phyloP scores from a whole-genome alignment of 2,888 invertebrate genomes.

The Noctua pronuba region DNA sequence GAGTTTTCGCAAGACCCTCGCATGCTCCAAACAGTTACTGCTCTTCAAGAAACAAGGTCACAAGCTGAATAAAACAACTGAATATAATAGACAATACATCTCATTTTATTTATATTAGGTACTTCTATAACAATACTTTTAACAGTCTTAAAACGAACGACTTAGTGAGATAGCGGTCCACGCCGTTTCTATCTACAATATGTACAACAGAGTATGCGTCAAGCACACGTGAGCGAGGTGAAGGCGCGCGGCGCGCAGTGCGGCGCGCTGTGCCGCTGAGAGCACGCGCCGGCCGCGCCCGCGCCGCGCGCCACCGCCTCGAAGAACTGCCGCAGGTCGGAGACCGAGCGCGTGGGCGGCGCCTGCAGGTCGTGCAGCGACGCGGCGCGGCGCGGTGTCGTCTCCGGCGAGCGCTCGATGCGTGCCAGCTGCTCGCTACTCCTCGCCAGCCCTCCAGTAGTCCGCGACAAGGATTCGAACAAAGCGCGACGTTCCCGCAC shows the following conservation, averaged over 20 bases:
- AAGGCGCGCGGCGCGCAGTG: constrained; percentile 83
- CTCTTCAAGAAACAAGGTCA: constrained; percentile 46
- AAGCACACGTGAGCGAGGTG: constrained; percentile 85
- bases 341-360: constrained; percentile 90
- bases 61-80: constrained; percentile 55
- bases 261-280: constrained; percentile 83
- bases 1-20: constrained; percentile 57
- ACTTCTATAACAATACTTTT: constrained; percentile 89
- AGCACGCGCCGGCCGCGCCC: constrained; percentile 75
- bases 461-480: constrained; percentile 92
- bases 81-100: constrained; percentile 69
- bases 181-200: constrained; percentile 86
- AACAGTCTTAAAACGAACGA: constrained; percentile 90
- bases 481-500: constrained; percentile 93
- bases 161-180: constrained; percentile 87
- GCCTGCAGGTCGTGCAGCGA: constrained; percentile 92
- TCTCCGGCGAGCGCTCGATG: constrained; percentile 69
- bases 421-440: constrained; percentile 91
- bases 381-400: constrained; percentile 91
- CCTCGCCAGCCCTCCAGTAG: constrained; percentile 91
- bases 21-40: constrained; percentile 48
- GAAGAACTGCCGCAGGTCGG: constrained; percentile 93
- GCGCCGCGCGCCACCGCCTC: constrained; percentile 90
- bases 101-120: constrained; percentile 88
- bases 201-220: constrained; percentile 78